These are phyloP conservation scores for Lutjanus argentimaculatus DNA, from an alignment of 2,797 vertebrate species.

Conservation along the genomic window DNA sequence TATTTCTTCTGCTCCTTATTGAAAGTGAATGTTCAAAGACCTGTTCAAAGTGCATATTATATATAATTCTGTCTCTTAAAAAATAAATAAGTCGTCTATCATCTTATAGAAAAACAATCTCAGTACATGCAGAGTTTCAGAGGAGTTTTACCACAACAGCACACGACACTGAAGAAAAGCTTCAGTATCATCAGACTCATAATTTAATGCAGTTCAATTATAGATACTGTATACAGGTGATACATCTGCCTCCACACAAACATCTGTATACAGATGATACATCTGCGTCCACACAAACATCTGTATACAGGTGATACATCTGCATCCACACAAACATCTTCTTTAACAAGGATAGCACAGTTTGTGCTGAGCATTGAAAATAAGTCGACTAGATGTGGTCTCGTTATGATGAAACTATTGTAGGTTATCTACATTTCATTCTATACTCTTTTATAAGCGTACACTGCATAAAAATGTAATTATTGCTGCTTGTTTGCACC, in stretches of 20 bases:
- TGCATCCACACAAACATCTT: neutral
- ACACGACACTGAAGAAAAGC: neutral
- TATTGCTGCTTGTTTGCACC: neutral
- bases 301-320: neutral
- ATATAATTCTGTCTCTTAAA: neutral
- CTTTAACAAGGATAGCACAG: neutral
- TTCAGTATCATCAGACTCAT: neutral
- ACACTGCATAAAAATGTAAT: neutral
- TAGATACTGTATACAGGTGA: neutral
- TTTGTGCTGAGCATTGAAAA: neutral
- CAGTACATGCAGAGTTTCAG: neutral
- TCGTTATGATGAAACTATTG: neutral
- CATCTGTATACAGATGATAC: neutral
- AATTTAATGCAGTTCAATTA: neutral
- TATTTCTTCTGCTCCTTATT: neutral
- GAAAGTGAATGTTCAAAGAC: slow-evolving; percentile 12
- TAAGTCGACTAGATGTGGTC: neutral
- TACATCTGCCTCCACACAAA: neutral
- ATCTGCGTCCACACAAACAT: neutral
- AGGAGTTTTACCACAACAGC: neutral
- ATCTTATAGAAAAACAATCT: neutral
- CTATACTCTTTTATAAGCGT: neutral
- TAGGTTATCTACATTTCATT: neutral
- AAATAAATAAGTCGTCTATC: neutral
- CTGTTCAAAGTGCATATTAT: slow-evolving; percentile 20